Percentiles rank a stretch among this genome's conserved stretches.
Evolutionary conservation across 2,113 vertebrate species (phyloP).

Genomic region (Archocentrus centrarchus): DNA sequence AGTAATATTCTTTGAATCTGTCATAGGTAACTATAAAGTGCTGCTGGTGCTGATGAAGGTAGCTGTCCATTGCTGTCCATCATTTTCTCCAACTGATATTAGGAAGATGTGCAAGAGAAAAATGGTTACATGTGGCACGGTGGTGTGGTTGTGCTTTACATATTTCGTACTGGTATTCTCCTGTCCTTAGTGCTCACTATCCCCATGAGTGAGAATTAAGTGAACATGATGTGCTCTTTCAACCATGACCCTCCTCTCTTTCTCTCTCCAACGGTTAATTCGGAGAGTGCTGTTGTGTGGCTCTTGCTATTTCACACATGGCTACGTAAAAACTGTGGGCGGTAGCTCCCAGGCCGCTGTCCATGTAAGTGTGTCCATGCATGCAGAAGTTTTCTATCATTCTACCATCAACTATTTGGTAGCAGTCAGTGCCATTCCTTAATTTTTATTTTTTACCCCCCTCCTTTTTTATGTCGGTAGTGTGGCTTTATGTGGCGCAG

Average conservation of each 20-base stretch:
- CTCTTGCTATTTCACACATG: constrained; percentile 77
- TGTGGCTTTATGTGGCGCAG: constrained; percentile 53
- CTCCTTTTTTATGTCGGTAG: constrained; percentile 33
- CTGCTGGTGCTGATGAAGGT: background rate
- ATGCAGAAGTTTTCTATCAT: constrained; percentile 65
- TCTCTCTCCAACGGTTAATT: constrained; percentile 74
- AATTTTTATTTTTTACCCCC: constrained; percentile 43
- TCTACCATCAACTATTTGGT: constrained; percentile 58
- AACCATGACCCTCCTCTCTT: constrained; percentile 66
- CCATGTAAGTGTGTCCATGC: constrained; percentile 70
- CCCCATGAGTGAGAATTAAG: constrained; percentile 77
- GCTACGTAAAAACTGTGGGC: constrained; percentile 77
- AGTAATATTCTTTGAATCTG: constrained; percentile 18
- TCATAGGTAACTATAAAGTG: background rate
- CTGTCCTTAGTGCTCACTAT: constrained; percentile 58
- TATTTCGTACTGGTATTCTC: constrained; percentile 5
- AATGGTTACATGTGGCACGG: background rate
- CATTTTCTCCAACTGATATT: background rate
- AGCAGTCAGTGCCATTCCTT: constrained; percentile 29
- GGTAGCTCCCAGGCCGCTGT: constrained; percentile 61
- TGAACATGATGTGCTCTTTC: constrained; percentile 77
- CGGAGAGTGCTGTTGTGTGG: constrained; percentile 70
- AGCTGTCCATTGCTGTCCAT: background rate
- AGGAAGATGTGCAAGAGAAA: background rate
- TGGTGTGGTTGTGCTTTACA: constrained; percentile 31